These are phyloP conservation scores for Epizoanthus ramosus DNA, from an alignment of 92 coral and sea anemone genomes.

Conservation along the genomic window DNA sequence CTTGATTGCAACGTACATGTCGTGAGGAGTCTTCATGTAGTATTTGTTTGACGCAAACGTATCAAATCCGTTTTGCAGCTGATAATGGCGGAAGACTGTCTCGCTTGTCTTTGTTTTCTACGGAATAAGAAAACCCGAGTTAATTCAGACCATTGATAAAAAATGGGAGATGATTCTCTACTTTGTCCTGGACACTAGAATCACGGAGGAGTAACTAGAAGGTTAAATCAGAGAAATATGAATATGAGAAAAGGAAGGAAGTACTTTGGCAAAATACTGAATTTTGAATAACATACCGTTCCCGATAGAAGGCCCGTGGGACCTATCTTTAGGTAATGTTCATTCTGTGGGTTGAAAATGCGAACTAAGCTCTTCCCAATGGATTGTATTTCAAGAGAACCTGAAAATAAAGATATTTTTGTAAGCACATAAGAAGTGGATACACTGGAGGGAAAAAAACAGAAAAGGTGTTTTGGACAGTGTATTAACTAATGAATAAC, in stretches of 20 bases:
- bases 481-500: no score
- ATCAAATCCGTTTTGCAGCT: constrained; percentile 55
- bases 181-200: constrained; percentile 6
- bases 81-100: constrained; percentile 68
- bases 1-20: constrained; percentile 65
- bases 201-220: not conserved
- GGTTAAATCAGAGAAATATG: constrained; percentile 10
- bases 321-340: constrained; percentile 63
- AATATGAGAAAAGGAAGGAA: constrained; percentile 1
- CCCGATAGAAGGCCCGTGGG: constrained; percentile 58
- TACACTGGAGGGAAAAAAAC: constrained; percentile 17
- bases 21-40: constrained; percentile 62
- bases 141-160: constrained; percentile 12
- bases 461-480: not conserved
- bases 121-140: not conserved
- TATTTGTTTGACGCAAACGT: constrained; percentile 71
- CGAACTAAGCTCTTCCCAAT: constrained; percentile 55
- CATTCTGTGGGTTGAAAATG: constrained; percentile 48
- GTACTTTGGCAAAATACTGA: not conserved
- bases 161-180: not conserved
- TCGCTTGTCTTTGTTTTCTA: constrained; percentile 45
- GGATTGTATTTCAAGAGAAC: constrained; percentile 46
- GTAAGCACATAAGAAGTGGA: not conserved
- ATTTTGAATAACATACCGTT: constrained; percentile 46
- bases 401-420: constrained; percentile 45